A percentile compares a stretch with the other conserved stretches of the same genome.
Conservation (phyloP, 2,113 vertebrate genomes). For the Empidonax traillii region DNA sequence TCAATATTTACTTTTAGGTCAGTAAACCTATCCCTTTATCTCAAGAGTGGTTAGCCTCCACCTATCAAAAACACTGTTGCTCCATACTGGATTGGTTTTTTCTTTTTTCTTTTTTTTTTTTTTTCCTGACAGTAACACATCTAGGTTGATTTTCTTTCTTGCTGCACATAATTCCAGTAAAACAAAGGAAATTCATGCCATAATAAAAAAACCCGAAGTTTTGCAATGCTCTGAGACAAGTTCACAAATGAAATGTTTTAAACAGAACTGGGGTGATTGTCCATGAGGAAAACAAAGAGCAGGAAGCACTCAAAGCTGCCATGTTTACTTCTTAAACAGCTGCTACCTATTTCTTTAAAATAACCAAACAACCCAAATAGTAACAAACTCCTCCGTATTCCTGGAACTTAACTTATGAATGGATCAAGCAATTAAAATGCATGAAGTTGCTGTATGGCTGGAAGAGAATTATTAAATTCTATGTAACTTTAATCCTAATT, state of each 20-base stretch:
- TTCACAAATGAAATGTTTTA: neutral
- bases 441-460: neutral
- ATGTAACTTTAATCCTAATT: neutral
- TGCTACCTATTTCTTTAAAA: neutral
- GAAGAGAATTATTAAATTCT: neutral
- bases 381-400: neutral
- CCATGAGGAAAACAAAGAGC: neutral
- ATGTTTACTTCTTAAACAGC: neutral
- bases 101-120: neutral
- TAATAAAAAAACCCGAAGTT: neutral
- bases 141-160: neutral
- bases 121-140: neutral
- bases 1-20: neutral
- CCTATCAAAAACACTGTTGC: neutral
- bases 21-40: neutral
- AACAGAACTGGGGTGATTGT: neutral
- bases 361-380: neutral
- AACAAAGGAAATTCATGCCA: neutral
- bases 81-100: neutral
- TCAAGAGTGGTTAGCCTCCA: neutral
- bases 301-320: neutral
- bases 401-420: neutral
- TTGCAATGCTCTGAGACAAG: neutral
- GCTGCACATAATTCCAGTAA: neutral
- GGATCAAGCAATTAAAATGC: neutral